These are phyloP conservation scores for Trachythela sp. DNA, from an alignment of 64 coral and sea anemone genomes.

Conservation along the genomic window DNA sequence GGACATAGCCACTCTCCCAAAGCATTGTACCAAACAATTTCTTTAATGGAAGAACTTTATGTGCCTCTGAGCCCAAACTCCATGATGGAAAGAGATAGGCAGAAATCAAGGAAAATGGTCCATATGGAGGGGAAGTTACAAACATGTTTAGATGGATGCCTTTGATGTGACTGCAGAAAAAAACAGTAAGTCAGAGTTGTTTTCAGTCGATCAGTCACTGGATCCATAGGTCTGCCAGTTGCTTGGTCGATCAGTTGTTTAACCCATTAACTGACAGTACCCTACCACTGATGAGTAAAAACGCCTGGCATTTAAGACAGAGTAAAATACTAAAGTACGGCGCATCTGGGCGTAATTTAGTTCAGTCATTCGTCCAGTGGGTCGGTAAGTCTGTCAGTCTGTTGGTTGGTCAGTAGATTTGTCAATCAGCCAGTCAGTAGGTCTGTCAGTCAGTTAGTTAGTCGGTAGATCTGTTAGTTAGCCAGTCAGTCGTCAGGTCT, in stretches of 20 bases:
- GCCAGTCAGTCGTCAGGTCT: too few species aligned
- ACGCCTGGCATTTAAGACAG: too few species aligned
- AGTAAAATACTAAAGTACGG: too few species aligned
- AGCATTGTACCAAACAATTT: slow-evolving; percentile 46
- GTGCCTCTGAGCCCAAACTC: slow-evolving; percentile 3
- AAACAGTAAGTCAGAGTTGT: background rate
- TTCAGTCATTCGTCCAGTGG: too few species aligned
- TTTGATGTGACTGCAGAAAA: slow-evolving; percentile 48
- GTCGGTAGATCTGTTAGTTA: background rate
- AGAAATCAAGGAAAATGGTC: slow-evolving; percentile 55
- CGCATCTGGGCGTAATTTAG: too few species aligned
- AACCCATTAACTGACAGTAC: too few species aligned
- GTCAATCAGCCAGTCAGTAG: too few species aligned
- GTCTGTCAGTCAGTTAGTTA: background rate
- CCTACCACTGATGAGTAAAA: too few species aligned
- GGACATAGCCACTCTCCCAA: slow-evolving; percentile 61
- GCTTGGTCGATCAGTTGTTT: background rate
- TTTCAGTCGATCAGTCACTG: background rate
- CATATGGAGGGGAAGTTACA: background rate
- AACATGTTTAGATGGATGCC: slow-evolving; percentile 85
- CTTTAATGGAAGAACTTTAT: slow-evolving; percentile 68
- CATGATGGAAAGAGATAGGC: slow-evolving; percentile 61
- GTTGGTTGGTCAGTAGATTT: background rate
- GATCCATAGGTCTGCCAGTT: background rate
- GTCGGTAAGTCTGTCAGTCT: background rate